Evolutionary conservation across 2,888 invertebrate genomes (phyloP), one percentile per base, ranked within the genome.

Genomic region (Habrosyne pyritoides): DNA sequence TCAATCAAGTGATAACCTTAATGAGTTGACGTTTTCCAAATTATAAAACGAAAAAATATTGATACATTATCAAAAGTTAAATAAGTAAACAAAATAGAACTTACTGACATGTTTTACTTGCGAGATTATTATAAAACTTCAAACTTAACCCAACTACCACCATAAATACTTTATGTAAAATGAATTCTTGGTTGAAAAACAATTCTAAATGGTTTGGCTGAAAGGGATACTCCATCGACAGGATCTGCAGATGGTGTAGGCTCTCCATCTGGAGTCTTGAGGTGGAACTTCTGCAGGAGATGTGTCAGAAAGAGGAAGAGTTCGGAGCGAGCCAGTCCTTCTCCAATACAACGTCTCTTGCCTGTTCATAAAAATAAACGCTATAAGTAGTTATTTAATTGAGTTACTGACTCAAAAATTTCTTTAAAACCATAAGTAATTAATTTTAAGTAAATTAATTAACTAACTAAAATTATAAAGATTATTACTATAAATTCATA

Each of bases 261-360:
- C 8, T 86, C 83, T 2, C 77, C 88, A n/a, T 75, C 69, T 0
- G 91, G 89, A n/a, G 71, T 77, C 68, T 60, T 84, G 54, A 77
- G 73, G 55, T 86, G 75, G 66, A 96, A 97, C 67, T 94, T 94
- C 80, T 97, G 97, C 59, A 97, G 82, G 10, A 97, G 83, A 8
- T 95, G 89, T 0, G 96, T 94, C n/a, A 95, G 91, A 71, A 97
- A 95, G 69, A 97, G 84, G 75, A 97, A 97, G 50, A 97, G 85
- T 76, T 96, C 97, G 47, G 96, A 95, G 59, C 95, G 94, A 0
- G 93, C 94, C 62, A 97, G 83, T 0, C 94, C 93, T 85, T 97
- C 97, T 6, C 97, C 97, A 89, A 97, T 94, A 75, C 97, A 97
- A 56, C 97, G 94, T 77, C 96, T 95, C 75, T 94, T 95, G 8